A percentile compares a stretch with the other conserved stretches of the same genome.
phyloP scores from a whole-genome alignment of 2,888 invertebrate species.

The Amiota communis region DNA sequence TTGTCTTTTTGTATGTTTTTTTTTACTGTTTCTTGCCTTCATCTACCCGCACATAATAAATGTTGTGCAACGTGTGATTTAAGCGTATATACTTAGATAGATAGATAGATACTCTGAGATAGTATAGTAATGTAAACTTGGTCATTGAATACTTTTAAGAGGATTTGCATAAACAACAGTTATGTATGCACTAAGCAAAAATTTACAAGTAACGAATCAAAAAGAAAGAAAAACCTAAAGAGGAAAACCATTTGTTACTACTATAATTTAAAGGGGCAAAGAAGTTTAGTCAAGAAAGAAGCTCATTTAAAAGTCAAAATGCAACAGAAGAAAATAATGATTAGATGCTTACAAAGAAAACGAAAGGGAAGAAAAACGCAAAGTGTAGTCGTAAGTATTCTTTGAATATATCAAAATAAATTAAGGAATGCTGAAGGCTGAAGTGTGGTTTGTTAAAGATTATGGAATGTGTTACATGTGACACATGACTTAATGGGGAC shows the following conservation, averaged over 20 bases:
- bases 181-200: slow-evolving; percentile 10
- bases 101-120: not conserved
- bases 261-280: not conserved
- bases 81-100: not conserved
- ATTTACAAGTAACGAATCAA: not conserved
- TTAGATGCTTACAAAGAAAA: not conserved
- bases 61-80: not conserved
- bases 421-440: no score
- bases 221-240: not conserved
- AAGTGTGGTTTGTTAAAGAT: no score
- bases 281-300: not conserved
- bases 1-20: no score
- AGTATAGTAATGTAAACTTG: not conserved
- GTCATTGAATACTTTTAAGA: slow-evolving; percentile 47
- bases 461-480: no score
- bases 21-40: not conserved
- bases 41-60: not conserved
- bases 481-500: no score
- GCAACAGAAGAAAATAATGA: not conserved
- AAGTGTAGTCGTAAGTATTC: no score
- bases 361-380: not conserved
- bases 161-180: slow-evolving; percentile 55
- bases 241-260: not conserved
- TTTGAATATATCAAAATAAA: no score
- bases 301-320: no score